Evolutionary conservation across 2,888 invertebrate genomes (phyloP).

Genomic region (Dorcus parallelipipedus): DNA sequence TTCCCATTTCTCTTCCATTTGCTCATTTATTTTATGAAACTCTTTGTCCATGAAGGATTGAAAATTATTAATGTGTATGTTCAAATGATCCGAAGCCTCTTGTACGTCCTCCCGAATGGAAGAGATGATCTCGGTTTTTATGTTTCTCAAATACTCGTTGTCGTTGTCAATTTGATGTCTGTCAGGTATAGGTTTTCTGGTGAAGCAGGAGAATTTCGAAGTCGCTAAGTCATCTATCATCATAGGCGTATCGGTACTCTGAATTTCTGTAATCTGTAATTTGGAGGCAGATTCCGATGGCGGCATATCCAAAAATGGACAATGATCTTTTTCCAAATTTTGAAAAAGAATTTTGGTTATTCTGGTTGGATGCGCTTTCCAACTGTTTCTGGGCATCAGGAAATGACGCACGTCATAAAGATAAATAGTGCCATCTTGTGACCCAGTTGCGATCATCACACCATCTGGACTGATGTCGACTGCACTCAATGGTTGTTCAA

Average conservation of each 20-base stretch:
- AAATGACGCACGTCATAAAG: no score
- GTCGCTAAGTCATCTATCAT: background rate
- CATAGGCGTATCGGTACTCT: background rate
- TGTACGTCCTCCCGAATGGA: constrained; percentile 26
- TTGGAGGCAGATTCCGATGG: background rate
- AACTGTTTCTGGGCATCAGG: no score
- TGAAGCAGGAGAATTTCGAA: constrained; percentile 6
- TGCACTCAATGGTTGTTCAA: no score
- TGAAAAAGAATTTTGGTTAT: no score
- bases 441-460: no score
- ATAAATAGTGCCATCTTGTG: no score
- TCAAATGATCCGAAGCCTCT: constrained; percentile 33
- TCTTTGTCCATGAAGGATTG: constrained; percentile 37
- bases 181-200: background rate
- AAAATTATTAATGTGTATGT: constrained; percentile 36
- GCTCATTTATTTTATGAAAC: constrained; percentile 34
- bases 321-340: constrained; percentile 1
- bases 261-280: no score
- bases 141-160: constrained; percentile 14
- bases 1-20: constrained; percentile 32
- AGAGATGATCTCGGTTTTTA: constrained; percentile 12
- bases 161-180: constrained; percentile 6
- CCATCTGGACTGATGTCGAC: no score
- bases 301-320: background rate
- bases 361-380: no score